phyloP scores from a whole-genome alignment of 2,113 vertebrate species.

The Pogonocichla stellata region DNA sequence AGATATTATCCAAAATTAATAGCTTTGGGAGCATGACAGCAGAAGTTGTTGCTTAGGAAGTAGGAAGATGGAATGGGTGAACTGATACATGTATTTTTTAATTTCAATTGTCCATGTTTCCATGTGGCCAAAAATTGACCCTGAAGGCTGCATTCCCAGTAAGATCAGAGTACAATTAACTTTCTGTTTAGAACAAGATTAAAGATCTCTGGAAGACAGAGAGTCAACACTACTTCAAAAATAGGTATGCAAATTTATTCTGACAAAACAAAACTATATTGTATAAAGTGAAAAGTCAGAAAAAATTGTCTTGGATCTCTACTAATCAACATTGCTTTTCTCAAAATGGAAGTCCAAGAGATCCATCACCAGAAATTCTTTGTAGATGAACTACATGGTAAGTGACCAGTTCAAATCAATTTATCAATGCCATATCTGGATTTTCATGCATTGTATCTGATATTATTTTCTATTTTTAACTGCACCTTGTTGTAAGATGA shows the following conservation, averaged over 20 bases:
- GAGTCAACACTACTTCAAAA: neutral
- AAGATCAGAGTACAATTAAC: neutral
- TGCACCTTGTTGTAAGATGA: neutral
- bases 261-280: neutral
- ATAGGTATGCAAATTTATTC: neutral
- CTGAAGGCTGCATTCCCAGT: neutral
- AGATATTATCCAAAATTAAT: neutral
- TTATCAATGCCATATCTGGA: neutral
- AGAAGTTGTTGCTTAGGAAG: neutral
- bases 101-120: neutral
- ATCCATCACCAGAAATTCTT: neutral
- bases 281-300: neutral
- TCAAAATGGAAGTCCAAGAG: neutral
- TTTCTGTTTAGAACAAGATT: conserved; percentile 21
- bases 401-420: neutral
- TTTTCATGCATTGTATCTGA: neutral
- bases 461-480: neutral
- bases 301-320: neutral
- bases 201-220: conserved; percentile 1
- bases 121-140: neutral
- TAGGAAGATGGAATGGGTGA: neutral
- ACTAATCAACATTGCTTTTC: neutral
- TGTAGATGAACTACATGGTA: neutral
- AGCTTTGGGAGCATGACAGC: neutral
- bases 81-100: neutral